Percentiles rank a stretch among this genome's conserved stretches.
These are phyloP conservation scores for Stomatorhinus ivindoensis DNA, from an alignment of 2,113 vertebrate species.

Conservation along the genomic window DNA sequence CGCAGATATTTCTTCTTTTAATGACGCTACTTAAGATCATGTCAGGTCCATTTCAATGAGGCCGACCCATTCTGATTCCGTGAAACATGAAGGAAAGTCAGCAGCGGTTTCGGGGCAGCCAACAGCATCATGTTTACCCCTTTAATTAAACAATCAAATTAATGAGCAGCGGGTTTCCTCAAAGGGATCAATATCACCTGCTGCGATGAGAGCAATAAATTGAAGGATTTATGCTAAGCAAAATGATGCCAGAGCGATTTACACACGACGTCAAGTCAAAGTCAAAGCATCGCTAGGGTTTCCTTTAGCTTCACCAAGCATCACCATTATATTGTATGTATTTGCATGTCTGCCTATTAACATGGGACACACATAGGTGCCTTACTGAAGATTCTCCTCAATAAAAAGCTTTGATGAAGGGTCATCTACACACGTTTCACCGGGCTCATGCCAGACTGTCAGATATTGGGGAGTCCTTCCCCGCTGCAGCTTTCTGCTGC, in stretches of 20 bases:
- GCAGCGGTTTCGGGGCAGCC: not conserved
- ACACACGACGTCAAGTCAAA: not conserved
- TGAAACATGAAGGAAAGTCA: not conserved
- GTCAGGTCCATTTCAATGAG: constrained; percentile 16
- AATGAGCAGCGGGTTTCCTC: constrained; percentile 24
- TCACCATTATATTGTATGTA: not conserved
- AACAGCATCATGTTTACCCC: constrained; percentile 15
- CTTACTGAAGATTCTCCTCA: not conserved
- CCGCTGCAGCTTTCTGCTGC: constrained; percentile 20
- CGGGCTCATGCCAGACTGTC: not conserved
- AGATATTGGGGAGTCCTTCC: not conserved
- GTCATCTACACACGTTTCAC: not conserved
- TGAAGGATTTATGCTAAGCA: constrained; percentile 11
- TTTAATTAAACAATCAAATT: constrained; percentile 23
- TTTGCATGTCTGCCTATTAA: not conserved
- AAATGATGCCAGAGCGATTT: not conserved
- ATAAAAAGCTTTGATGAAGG: not conserved
- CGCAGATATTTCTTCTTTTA: constrained; percentile 13
- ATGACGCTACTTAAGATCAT: constrained; percentile 16
- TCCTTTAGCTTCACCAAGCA: not conserved
- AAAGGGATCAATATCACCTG: constrained; percentile 30
- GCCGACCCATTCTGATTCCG: not conserved
- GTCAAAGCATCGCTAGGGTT: not conserved
- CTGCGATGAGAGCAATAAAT: constrained; percentile 25
- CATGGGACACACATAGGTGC: not conserved